Conservation (phyloP, 2,113 vertebrate species). For the Epinephelus fuscoguttatus region DNA sequence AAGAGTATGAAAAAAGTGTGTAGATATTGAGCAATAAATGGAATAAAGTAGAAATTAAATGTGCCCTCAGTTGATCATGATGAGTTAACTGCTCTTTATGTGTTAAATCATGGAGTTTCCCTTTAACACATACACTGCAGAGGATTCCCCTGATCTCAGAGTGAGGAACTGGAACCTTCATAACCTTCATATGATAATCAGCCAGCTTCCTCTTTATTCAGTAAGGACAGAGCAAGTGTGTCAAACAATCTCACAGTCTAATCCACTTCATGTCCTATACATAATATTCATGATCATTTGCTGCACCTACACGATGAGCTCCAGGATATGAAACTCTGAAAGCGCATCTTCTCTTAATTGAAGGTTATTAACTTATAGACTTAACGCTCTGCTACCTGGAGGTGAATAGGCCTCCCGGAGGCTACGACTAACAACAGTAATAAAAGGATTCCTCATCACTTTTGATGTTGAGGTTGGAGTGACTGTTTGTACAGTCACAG, state of each 20-base stretch:
- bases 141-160: background rate
- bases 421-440: conserved; percentile 40
- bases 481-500: conserved; percentile 24
- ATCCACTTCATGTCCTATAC: background rate
- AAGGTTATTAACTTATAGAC: conserved; percentile 59
- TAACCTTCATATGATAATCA: background rate
- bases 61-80: background rate
- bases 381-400: background rate
- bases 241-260: conserved; percentile 2
- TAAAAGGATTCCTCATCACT: conserved; percentile 49
- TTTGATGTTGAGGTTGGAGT: conserved; percentile 35
- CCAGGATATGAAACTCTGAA: conserved; percentile 28
- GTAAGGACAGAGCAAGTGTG: background rate
- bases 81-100: background rate
- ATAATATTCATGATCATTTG: background rate
- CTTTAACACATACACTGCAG: background rate
- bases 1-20: too few species aligned
- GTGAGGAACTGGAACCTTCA: background rate
- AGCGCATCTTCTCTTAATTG: conserved; percentile 40
- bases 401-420: conserved; percentile 21
- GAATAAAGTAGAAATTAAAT: too few species aligned
- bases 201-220: conserved; percentile 13
- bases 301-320: conserved; percentile 12
- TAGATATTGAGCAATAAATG: too few species aligned
- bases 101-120: background rate